These are phyloP conservation scores for Gallinago paraguaiae DNA, from an alignment of 2,113 vertebrate species.

Conservation along the genomic window DNA sequence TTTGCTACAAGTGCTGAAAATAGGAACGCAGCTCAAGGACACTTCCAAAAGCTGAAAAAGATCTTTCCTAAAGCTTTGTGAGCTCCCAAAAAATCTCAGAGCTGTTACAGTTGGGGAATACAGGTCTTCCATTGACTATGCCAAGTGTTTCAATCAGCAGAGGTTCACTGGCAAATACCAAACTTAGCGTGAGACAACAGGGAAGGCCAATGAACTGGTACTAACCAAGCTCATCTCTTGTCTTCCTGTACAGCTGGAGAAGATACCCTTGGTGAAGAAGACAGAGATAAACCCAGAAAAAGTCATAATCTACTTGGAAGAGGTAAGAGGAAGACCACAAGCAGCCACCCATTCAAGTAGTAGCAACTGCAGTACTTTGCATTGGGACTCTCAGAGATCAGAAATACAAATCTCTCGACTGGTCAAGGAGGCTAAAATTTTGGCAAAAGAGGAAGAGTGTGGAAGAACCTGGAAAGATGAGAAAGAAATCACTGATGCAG, in stretches of 20 bases:
- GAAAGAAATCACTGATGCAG: neutral
- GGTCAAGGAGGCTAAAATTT: neutral
- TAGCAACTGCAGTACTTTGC: neutral
- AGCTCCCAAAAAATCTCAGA: neutral
- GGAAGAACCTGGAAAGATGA: neutral
- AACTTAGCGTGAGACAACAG: neutral
- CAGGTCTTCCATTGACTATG: neutral
- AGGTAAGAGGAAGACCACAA: constrained; percentile 36
- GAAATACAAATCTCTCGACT: neutral
- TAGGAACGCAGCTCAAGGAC: neutral
- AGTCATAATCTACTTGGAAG: constrained; percentile 49
- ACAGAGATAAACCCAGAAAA: constrained; percentile 35
- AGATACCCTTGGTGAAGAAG: constrained; percentile 4
- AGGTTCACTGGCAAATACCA: neutral
- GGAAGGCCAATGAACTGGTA: neutral
- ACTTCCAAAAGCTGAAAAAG: neutral
- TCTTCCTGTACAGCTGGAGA: constrained; percentile 21
- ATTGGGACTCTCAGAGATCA: neutral
- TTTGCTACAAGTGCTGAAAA: neutral
- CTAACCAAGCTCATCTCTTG: neutral
- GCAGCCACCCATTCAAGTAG: neutral
- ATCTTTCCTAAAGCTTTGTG: neutral
- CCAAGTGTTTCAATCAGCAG: neutral
- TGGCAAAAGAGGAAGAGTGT: neutral
- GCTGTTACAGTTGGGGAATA: neutral